Evolutionary conservation across 1,140 invertebrate genomes (phyloP), one percentile per base, ranked within the genome.

Genomic region (Pseudomyrmex flavicornis): DNA sequence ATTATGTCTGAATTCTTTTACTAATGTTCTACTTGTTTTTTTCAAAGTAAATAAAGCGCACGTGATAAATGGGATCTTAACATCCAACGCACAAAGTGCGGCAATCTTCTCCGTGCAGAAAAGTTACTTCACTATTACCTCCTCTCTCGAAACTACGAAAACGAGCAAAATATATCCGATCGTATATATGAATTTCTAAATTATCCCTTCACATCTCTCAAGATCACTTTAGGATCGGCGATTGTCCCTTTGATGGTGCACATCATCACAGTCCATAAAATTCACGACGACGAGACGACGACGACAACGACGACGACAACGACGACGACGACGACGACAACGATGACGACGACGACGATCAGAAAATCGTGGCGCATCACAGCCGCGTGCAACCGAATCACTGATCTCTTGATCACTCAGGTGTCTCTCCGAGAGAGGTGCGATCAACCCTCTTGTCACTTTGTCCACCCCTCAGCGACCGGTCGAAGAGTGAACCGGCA

Each of bases 391-490:
- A 89, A 83, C 58, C 85, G 76, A 88, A 88, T 89, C 88, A 89
- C 88, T 89, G 88, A 88, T 89, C 88, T 89, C 88, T 89, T 88
- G 87, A 89, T 89, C 88, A 89, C 88, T 89, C 83, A 35, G 86
- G 46, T 85, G 80, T 85, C 83, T 85, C 73, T 85, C 73, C 77
- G 69, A 65, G 72, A 72, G 52, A 73, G 52, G 44, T 50, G 52
- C 20, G 58, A 69, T n/a, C 54, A 35, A 44, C 44, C 85, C 77
- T 22, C 62, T 62, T 58, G 50, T 68, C 85, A 88, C 82, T 63
- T 35, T 77, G 68, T 72, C 35, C 76, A 83, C 74, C 72, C 35
- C 70, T 88, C 20, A 7, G 35, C 26, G 17, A 12, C 26, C 74
- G 75, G 35, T 50, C 65, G 65, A 26, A 66, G 15, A 10, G 12